Evolutionary conservation across 2,797 vertebrate species (phyloP).

Genomic region (Distichodus sexfasciatus): DNA sequence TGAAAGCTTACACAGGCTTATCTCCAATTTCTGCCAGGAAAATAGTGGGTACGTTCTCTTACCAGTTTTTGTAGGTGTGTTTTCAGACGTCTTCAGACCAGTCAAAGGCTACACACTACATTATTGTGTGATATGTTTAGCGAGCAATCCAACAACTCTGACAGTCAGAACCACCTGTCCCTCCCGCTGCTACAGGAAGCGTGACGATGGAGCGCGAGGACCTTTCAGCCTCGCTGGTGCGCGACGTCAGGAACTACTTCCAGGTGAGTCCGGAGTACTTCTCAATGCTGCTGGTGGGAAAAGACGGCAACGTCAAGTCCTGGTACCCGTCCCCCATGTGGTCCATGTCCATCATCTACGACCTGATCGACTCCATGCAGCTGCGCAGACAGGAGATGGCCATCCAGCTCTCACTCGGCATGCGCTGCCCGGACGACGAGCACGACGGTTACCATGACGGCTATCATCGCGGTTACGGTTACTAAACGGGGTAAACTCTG

Average conservation of each 20-base stretch:
- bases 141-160: not conserved
- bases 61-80: too few species aligned
- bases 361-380: slow-evolving; percentile 89
- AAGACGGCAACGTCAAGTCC: slow-evolving; percentile 88
- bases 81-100: too few species aligned
- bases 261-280: slow-evolving; percentile 86
- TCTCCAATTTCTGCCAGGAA: too few species aligned
- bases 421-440: slow-evolving; percentile 85
- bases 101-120: too few species aligned
- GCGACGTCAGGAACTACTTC: slow-evolving; percentile 85
- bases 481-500: slow-evolving; percentile 65
- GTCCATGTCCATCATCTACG: slow-evolving; percentile 86
- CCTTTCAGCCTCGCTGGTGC: slow-evolving; percentile 77
- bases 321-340: slow-evolving; percentile 90
- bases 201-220: slow-evolving; percentile 80
- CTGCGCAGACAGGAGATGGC: slow-evolving; percentile 88
- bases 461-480: slow-evolving; percentile 78
- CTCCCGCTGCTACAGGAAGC: slow-evolving; percentile 69
- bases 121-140: too few species aligned
- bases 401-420: slow-evolving; percentile 84
- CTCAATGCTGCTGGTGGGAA: slow-evolving; percentile 89
- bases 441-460: slow-evolving; percentile 82
- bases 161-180: not conserved
- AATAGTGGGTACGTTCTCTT: too few species aligned
- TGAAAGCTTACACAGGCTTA: too few species aligned